Evolutionary conservation across 2,888 invertebrate genomes (phyloP).

Genomic region (Dryobota labecula): DNA sequence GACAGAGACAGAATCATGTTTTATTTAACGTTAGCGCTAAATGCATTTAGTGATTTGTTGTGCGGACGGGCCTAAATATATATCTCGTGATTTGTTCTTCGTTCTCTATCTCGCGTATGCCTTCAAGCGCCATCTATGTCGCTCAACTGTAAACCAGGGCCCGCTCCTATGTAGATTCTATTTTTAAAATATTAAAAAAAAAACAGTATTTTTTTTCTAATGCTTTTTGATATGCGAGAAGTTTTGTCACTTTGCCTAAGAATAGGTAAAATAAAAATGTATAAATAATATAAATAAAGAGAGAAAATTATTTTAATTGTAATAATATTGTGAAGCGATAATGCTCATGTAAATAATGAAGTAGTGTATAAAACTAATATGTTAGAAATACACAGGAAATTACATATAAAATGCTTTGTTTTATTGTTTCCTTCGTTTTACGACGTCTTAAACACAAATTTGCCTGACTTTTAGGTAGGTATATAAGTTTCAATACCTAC

Average conservation of each 20-base stretch:
- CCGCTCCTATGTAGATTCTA: conserved; percentile 71
- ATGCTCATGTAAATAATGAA: conserved; percentile 90
- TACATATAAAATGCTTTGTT: conserved; percentile 71
- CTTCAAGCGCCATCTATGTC: conserved; percentile 59
- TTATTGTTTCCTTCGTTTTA: conserved; percentile 63
- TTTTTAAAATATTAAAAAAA: conserved; percentile 60
- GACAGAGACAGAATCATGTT: background rate
- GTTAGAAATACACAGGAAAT: conserved; percentile 88
- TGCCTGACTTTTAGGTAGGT: background rate
- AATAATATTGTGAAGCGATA: conserved; percentile 88
- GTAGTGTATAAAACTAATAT: conserved; percentile 89
- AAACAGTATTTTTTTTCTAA: conserved; percentile 73
- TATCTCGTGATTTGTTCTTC: conserved; percentile 44
- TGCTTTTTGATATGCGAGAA: conserved; percentile 71
- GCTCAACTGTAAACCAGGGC: conserved; percentile 63
- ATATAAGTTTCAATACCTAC: background rate
- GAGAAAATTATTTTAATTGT: conserved; percentile 89
- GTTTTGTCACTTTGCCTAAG: conserved; percentile 88
- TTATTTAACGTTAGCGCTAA: background rate
- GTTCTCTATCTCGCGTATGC: conserved; percentile 49
- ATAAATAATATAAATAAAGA: conserved; percentile 88
- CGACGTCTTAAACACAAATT: conserved; percentile 18
- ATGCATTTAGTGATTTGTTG: background rate
- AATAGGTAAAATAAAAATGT: conserved; percentile 82
- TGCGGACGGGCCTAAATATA: conserved; percentile 8